Evolutionary conservation across 1,140 invertebrate species (phyloP).

Genomic region (Mya arenaria): DNA sequence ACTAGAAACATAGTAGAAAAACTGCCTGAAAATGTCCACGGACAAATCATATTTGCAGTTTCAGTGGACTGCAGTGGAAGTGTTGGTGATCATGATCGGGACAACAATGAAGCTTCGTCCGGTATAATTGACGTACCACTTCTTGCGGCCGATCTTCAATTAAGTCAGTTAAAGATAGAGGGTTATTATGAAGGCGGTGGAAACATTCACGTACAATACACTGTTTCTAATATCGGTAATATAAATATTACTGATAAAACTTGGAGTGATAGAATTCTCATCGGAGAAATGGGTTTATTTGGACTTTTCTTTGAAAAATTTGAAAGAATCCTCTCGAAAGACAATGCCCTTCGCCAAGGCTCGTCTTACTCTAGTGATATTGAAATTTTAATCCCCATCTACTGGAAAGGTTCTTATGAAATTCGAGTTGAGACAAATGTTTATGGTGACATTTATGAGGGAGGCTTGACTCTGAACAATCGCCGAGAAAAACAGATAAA

Average conservation of each 20-base stretch:
- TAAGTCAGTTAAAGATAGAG: not conserved
- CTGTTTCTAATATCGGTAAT: not conserved
- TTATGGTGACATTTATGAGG: not conserved
- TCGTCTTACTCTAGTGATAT: not conserved
- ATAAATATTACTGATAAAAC: not conserved
- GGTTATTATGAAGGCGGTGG: not conserved
- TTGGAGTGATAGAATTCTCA: not conserved
- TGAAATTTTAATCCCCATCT: not conserved
- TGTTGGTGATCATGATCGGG: not conserved
- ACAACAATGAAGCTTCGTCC: not conserved
- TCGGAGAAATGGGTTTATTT: not conserved
- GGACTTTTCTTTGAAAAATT: not conserved
- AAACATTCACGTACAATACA: not conserved
- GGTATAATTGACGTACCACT: not conserved
- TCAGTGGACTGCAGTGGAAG: not conserved
- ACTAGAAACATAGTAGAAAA: not conserved
- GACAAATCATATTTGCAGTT: not conserved
- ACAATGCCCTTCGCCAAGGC: not conserved
- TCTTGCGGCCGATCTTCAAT: not conserved
- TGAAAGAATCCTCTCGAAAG: not conserved
- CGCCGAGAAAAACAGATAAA: not conserved
- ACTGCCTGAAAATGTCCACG: not conserved
- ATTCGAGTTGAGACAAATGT: not conserved
- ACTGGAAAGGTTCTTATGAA: not conserved
- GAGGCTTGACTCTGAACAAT: not conserved